Conservation (phyloP, 2,888 invertebrate species). For the Cheilosia impressa region DNA sequence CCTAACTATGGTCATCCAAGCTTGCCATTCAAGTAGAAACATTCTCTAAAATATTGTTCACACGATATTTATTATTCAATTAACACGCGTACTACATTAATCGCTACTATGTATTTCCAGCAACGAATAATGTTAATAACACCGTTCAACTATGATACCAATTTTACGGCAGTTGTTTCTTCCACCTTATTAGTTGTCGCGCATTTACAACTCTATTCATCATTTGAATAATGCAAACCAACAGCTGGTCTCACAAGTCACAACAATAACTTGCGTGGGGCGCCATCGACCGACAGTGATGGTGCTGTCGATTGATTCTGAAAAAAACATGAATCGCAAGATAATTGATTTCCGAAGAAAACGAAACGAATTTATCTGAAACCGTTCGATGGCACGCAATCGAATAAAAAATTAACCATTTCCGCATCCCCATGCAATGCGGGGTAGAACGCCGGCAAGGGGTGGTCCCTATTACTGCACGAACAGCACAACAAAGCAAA, state of each 20-base stretch:
- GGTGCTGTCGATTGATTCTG: slow-evolving; percentile 57
- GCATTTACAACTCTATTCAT: slow-evolving; percentile 54
- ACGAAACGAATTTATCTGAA: slow-evolving; percentile 59
- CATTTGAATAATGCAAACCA: slow-evolving; percentile 39
- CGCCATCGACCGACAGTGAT: neutral
- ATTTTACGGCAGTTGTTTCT: neutral
- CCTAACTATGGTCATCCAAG: too few species aligned
- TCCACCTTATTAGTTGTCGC: slow-evolving; percentile 36
- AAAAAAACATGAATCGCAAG: slow-evolving; percentile 51
- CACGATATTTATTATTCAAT: too few species aligned
- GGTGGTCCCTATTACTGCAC: neutral
- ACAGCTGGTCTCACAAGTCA: slow-evolving; percentile 31
- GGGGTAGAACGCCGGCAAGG: neutral
- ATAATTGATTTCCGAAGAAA: slow-evolving; percentile 66
- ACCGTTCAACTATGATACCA: neutral
- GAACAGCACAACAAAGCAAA: neutral
- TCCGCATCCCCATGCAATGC: neutral
- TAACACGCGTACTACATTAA: too few species aligned
- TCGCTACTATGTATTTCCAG: too few species aligned
- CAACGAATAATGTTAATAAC: neutral
- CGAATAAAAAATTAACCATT: slow-evolving; percentile 52
- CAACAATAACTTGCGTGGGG: slow-evolving; percentile 15
- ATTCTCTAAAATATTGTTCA: too few species aligned
- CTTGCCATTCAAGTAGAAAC: too few species aligned
- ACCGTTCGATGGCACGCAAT: slow-evolving; percentile 61